Percentiles rank a stretch among this genome's conserved stretches.
Evolutionary conservation across 2,113 vertebrate species (phyloP).

Genomic region (Clupea harengus): DNA sequence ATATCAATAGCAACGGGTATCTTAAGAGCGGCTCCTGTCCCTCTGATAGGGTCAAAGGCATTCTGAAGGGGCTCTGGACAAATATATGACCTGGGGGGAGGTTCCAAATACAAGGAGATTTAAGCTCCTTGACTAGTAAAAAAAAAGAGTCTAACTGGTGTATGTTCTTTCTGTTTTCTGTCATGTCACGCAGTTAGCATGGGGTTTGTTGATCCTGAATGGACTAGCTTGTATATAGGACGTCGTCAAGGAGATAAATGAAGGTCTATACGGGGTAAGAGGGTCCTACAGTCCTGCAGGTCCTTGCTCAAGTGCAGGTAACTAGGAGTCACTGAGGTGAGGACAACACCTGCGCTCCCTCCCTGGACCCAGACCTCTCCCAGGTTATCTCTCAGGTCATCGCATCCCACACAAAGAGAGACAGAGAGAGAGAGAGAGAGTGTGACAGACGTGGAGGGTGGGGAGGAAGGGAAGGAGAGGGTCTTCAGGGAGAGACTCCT

Average conservation of each 20-base stretch:
- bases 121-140: neutral
- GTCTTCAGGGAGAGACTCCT: neutral
- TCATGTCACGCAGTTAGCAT: neutral
- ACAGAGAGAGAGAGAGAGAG: slow-evolving; percentile 20
- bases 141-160: neutral
- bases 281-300: neutral
- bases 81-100: neutral
- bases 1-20: slow-evolving; percentile 49
- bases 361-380: slow-evolving; percentile 36
- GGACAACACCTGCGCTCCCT: slow-evolving; percentile 54
- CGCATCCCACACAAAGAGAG: slow-evolving; percentile 31
- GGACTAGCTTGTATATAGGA: too few species aligned
- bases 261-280: neutral
- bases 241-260: neutral
- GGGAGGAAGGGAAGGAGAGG: neutral
- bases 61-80: slow-evolving; percentile 40
- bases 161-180: neutral
- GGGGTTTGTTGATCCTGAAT: too few species aligned
- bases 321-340: slow-evolving; percentile 36
- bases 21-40: slow-evolving; percentile 24
- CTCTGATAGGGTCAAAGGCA: slow-evolving; percentile 54
- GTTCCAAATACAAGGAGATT: neutral
- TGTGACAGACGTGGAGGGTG: slow-evolving; percentile 19
- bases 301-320: slow-evolving; percentile 15
- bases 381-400: slow-evolving; percentile 54